Conservation (phyloP, 2,113 vertebrate species). For the Tylochromis polylepis region DNA sequence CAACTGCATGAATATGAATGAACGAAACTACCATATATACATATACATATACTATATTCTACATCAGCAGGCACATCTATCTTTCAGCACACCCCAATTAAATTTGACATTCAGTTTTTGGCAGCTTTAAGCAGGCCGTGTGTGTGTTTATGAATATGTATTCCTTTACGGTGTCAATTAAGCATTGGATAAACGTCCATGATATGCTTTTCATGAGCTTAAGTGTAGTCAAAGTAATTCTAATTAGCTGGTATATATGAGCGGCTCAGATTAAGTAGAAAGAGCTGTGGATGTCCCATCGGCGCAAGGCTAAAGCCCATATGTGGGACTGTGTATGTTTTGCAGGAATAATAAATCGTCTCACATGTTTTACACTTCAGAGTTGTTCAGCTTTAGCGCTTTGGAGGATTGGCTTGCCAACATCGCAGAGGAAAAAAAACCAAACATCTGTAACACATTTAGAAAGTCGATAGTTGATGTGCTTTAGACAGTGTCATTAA, state of each 20-base stretch:
- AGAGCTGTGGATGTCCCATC: conserved; percentile 41
- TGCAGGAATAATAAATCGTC: conserved; percentile 62
- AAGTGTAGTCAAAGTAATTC: conserved; percentile 55
- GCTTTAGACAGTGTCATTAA: conserved; percentile 65
- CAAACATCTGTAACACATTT: conserved; percentile 72
- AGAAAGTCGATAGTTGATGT: conserved; percentile 54
- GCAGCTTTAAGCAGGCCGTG: conserved; percentile 34
- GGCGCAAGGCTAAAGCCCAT: conserved; percentile 36
- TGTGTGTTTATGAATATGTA: conserved; percentile 64
- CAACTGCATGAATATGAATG: conserved; percentile 50
- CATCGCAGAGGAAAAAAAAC: conserved; percentile 3
- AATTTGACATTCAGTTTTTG: conserved; percentile 61
- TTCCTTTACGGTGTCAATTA: conserved; percentile 66
- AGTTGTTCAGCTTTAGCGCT: conserved; percentile 41
- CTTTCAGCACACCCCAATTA: conserved; percentile 57
- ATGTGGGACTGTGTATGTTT: conserved; percentile 41
- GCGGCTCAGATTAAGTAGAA: conserved; percentile 45
- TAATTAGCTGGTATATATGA: conserved; percentile 67
- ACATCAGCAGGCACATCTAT: conserved; percentile 52
- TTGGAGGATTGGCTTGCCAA: conserved; percentile 46
- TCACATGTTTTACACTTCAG: conserved; percentile 60
- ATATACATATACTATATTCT: conserved; percentile 20
- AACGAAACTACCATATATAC: background rate
- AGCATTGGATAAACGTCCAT: conserved; percentile 61
- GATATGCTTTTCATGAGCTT: conserved; percentile 55